Percentiles rank a stretch among this genome's conserved stretches.
Conservation (phyloP, 2,888 invertebrate species). For the Habrosyne pyritoides region DNA sequence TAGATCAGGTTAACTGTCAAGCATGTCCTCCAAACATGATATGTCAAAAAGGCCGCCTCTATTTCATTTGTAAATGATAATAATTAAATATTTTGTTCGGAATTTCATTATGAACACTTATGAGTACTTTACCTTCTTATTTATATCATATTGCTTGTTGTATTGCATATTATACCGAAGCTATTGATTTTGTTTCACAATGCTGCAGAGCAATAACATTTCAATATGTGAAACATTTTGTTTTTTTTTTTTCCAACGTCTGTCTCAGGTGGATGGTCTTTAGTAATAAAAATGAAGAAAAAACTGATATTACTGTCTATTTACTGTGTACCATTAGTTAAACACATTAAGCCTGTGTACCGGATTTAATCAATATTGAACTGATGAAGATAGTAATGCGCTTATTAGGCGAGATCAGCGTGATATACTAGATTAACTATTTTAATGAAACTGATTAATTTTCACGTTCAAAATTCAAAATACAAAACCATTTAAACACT, state of each 20-base stretch:
- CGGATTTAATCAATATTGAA: too few relatives aligned
- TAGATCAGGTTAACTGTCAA: background rate
- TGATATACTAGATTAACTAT: too few relatives aligned
- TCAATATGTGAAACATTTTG: background rate
- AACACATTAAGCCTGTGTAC: too few relatives aligned
- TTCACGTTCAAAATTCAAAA: too few relatives aligned
- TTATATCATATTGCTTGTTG: background rate
- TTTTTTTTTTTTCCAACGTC: background rate
- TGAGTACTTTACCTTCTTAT: background rate
- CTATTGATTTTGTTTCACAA: background rate
- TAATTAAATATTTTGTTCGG: background rate
- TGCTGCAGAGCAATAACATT: background rate
- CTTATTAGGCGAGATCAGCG: too few relatives aligned
- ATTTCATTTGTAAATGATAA: background rate
- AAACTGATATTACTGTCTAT: background rate
- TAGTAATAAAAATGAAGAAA: too few relatives aligned
- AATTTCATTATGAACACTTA: background rate
- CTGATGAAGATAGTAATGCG: too few relatives aligned
- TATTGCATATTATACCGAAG: background rate
- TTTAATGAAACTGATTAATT: too few relatives aligned
- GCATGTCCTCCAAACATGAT: background rate
- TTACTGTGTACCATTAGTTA: too few relatives aligned
- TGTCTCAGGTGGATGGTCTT: background rate
- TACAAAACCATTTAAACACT: too few relatives aligned
- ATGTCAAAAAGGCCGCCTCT: background rate